phyloP scores from a whole-genome alignment of 2,797 vertebrate species.

The Danio albolineatus region DNA sequence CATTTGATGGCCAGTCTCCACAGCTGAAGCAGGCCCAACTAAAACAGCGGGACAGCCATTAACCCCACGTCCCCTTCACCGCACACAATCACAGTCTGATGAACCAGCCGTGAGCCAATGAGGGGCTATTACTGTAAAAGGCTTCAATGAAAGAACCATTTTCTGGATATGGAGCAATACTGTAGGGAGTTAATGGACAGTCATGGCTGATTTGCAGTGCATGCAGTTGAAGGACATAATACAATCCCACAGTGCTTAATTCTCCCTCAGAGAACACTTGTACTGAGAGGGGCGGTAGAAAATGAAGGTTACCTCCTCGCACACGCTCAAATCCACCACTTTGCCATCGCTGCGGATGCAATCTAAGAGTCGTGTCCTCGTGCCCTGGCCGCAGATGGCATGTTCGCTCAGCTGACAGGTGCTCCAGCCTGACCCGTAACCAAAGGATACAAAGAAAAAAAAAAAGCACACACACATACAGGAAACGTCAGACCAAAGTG shows the following conservation, averaged over 20 bases:
- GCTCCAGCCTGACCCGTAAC: slow-evolving; percentile 87
- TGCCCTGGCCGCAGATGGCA: slow-evolving; percentile 87
- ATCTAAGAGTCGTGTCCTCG: slow-evolving; percentile 84
- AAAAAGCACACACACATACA: slow-evolving; percentile 29
- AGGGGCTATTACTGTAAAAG: slow-evolving; percentile 40
- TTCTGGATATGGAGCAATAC: slow-evolving; percentile 40
- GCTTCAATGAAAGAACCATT: slow-evolving; percentile 39
- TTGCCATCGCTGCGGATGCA: slow-evolving; percentile 88
- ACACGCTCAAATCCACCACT: slow-evolving; percentile 77
- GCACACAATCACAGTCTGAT: slow-evolving; percentile 44
- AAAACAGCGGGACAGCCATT: slow-evolving; percentile 52
- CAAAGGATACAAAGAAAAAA: slow-evolving; percentile 18
- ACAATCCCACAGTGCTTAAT: slow-evolving; percentile 47
- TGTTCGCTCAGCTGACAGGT: slow-evolving; percentile 90
- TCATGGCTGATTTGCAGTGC: slow-evolving; percentile 49
- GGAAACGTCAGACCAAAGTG: slow-evolving; percentile 13
- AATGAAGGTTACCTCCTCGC: slow-evolving; percentile 83
- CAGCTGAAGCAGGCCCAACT: slow-evolving; percentile 82
- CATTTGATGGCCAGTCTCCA: slow-evolving; percentile 80
- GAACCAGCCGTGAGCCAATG: slow-evolving; percentile 34
- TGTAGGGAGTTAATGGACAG: slow-evolving; percentile 47
- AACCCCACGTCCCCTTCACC: slow-evolving; percentile 26
- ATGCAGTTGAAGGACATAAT: slow-evolving; percentile 52
- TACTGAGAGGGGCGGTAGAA: not conserved
- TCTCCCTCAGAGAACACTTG: slow-evolving; percentile 39